Evolutionary conservation across 1,140 invertebrate genomes (phyloP), one percentile per base, ranked within the genome.

Genomic region (Argopecten irradians): DNA sequence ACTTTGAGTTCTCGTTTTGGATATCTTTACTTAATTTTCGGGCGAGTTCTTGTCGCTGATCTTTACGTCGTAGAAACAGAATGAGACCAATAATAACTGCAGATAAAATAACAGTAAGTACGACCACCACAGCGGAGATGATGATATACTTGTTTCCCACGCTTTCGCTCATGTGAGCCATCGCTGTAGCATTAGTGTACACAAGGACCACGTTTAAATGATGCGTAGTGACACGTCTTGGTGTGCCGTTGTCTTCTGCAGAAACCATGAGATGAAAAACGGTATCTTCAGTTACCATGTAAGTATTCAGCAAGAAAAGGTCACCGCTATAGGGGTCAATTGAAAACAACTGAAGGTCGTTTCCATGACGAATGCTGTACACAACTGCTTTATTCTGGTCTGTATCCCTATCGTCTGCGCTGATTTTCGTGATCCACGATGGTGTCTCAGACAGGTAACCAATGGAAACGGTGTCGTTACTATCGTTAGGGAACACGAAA

Each of bases 381-480:
- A 97, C 95, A 3, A 99, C 96, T 96, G 98, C 97, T 8, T 98
- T 98, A 94, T 99, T 99, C 0, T 98, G 97, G 0, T 98, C 95
- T 89, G 96, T 96, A 93, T 99, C 98, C 46, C 96, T 96, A 95
- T 99, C 99, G 3, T 97, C 97, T 1, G 98, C 98, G 85, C 96
- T 89, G 14, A 94, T 88, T 35, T 89, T 87, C 13, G 92, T 92
- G 33, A 94, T 89, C 39, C 89, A 87, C 0, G 87, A 90, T 22
- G 92, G 90, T 5, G 91, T 85, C n/a, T 88, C 87, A 19, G 89
- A 82, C 32, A 92, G 88, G 87, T 93, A 93, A 36, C 89, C 34
- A 84, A 94, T 88, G n/a, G 87, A 88, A 9, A 93, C 89, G 5
- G 93, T 93, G 39, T 92, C 89, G 84, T 94, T 93, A 34, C 87